phyloP scores from a whole-genome alignment of 2,888 invertebrate species.

The Gari tellinella region DNA sequence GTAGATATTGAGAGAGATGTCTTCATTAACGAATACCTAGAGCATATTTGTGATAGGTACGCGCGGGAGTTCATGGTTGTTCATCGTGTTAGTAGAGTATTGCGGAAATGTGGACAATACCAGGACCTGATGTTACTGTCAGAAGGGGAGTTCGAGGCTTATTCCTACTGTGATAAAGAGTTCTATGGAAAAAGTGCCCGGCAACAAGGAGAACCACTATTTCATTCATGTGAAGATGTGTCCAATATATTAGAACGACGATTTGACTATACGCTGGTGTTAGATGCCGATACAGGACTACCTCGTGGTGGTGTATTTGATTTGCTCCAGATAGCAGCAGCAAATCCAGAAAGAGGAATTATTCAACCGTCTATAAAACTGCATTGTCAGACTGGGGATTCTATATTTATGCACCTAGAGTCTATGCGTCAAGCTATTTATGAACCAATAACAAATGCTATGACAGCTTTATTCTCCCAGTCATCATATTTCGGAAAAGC shows the following conservation, averaged over 20 bases:
- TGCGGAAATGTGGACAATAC: slow-evolving; percentile 79
- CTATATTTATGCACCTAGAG: slow-evolving; percentile 79
- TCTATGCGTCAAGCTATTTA: slow-evolving; percentile 74
- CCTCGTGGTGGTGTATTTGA: slow-evolving; percentile 71
- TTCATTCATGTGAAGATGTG: slow-evolving; percentile 74
- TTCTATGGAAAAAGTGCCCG: slow-evolving; percentile 73
- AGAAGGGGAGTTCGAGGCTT: slow-evolving; percentile 74
- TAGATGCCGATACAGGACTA: slow-evolving; percentile 78
- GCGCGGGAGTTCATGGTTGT: slow-evolving; percentile 77
- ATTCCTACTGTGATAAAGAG: slow-evolving; percentile 71
- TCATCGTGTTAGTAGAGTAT: slow-evolving; percentile 74
- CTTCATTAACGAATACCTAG: slow-evolving; percentile 75
- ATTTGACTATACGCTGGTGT: slow-evolving; percentile 77
- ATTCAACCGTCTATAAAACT: slow-evolving; percentile 79
- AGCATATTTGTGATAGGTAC: slow-evolving; percentile 73
- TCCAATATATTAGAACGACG: slow-evolving; percentile 73
- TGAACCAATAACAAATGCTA: slow-evolving; percentile 77
- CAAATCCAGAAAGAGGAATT: slow-evolving; percentile 76
- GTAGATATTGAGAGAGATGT: slow-evolving; percentile 64
- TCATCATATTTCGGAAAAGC: slow-evolving; percentile 79
- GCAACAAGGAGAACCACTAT: slow-evolving; percentile 70
- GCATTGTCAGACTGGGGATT: slow-evolving; percentile 67
- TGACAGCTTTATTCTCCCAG: slow-evolving; percentile 73
- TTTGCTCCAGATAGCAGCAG: slow-evolving; percentile 75
- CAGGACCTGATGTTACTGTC: slow-evolving; percentile 80